Conservation (phyloP, 1,140 invertebrate genomes). For the Sitobion miscanthi region DNA sequence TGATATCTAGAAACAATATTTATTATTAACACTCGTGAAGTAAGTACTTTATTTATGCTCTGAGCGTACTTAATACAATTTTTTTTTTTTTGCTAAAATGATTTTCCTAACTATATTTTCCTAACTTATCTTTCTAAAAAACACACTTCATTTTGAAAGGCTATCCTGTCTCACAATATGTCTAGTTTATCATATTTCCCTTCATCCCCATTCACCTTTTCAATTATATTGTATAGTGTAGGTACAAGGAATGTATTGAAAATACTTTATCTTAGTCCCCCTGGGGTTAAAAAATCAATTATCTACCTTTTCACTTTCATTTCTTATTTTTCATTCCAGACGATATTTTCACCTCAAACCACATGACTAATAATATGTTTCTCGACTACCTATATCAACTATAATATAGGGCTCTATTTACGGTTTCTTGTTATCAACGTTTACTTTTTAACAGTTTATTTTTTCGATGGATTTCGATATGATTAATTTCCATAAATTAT, state of each 20-base stretch:
- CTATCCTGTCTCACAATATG: constrained; percentile 22
- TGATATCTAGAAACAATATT: neutral
- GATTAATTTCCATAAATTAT: neutral
- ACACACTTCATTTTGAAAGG: neutral
- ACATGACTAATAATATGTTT: neutral
- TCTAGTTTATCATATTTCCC: constrained; percentile 17
- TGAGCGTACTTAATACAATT: neutral
- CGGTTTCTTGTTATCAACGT: neutral
- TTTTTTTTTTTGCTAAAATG: neutral
- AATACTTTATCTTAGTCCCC: constrained; percentile 1
- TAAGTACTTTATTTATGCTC: neutral
- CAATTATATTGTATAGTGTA: constrained; percentile 18
- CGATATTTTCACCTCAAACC: neutral
- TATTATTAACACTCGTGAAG: neutral
- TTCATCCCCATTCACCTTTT: neutral
- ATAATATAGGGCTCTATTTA: neutral
- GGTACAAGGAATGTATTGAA: constrained; percentile 9
- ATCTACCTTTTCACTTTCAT: constrained; percentile 20
- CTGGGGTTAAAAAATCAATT: constrained; percentile 25
- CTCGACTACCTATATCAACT: too few species aligned
- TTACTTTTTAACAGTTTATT: neutral
- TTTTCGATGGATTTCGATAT: neutral
- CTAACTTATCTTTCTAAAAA: neutral
- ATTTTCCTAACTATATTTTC: neutral
- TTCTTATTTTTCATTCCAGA: constrained; percentile 17